Percentiles rank a stretch among this genome's conserved stretches.
These are phyloP conservation scores for Potorous gilbertii DNA, from an alignment of 2,797 vertebrate species.

Conservation along the genomic window DNA sequence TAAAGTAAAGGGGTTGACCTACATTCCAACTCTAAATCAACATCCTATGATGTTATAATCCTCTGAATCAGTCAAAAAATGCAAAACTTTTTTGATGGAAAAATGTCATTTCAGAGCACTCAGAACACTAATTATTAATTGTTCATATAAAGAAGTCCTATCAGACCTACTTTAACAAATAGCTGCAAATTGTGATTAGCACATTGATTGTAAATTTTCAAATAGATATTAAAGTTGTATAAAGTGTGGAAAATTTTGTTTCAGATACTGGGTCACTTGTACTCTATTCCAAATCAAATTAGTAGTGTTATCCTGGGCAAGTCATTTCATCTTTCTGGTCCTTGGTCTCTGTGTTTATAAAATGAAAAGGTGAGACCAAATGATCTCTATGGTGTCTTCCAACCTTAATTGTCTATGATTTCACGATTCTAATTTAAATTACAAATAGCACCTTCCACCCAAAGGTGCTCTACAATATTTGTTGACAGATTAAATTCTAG, in stretches of 20 bases:
- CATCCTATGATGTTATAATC: neutral
- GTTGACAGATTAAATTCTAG: constrained; percentile 35
- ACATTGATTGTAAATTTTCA: neutral
- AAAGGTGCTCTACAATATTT: neutral
- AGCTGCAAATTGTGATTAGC: neutral
- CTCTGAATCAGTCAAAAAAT: neutral
- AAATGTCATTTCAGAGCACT: constrained; percentile 47
- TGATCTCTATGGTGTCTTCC: neutral
- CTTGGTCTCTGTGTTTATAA: neutral
- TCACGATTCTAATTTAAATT: neutral
- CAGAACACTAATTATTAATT: constrained; percentile 8
- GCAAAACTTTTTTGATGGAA: constrained; percentile 7
- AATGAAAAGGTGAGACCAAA: neutral
- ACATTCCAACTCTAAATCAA: neutral
- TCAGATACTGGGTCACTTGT: neutral
- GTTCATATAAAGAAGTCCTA: neutral
- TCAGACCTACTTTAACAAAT: neutral
- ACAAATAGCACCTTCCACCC: neutral
- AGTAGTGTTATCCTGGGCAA: neutral
- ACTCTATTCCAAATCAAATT: neutral
- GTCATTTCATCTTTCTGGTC: neutral
- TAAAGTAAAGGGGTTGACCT: neutral
- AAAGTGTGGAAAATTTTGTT: constrained; percentile 16
- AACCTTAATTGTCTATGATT: neutral
- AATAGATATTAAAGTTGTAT: neutral